Base-by-base conservation (phyloP, 30 jellyfish, hydroid and myxozoan species). In the Catostylus mosaicus region DNA sequence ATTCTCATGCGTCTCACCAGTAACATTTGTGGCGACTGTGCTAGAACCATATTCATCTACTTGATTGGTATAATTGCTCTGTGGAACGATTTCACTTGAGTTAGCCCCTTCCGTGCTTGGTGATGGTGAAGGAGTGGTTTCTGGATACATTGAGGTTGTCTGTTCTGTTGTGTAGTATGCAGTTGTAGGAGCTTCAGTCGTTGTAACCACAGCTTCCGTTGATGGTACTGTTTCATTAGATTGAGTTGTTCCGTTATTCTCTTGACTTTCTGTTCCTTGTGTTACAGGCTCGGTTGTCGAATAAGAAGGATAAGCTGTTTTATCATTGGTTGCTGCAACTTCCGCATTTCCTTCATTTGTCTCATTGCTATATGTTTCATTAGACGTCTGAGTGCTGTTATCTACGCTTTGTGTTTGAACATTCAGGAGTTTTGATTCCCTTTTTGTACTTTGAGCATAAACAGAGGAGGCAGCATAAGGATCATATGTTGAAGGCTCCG, bases 331-430 rank as follows among this genome's bases (percentile, higher is more conserved):
- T 43, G 56, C 12, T 43, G 8, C 56, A 16, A 16, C 56, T 43
- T 43, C 12, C 56, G 8, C 16, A 16, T 16, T 43, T 8, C 16
- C 29, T 52, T 10, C 67, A 4, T n/a, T 20, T 16, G 24, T 52
- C 8, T n/a, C 29, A n/a, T 26, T 20, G 3, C 30, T n/a, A 52
- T 10, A 52, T 3, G 19, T 10, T 7, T 52, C 67, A 16, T 10
- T n/a, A 52, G 26, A 10, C 29, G 26, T 30, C 73, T 73, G 68
- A 73, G 46, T 51, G 60, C 57, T 73, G 32, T 22, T 73, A 66
- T 47, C 85, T 16, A 24, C 30, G 30, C 34, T 23, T 51, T 66
- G 82, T 46, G 83, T 45, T 54, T 80, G 70, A 31, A 80, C 69
- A 23, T 80, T 46, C 65, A 66, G 40, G 22, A 66, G 35, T 37